Conservation (phyloP, 2,888 invertebrate species). For the Phengaris alcon region DNA sequence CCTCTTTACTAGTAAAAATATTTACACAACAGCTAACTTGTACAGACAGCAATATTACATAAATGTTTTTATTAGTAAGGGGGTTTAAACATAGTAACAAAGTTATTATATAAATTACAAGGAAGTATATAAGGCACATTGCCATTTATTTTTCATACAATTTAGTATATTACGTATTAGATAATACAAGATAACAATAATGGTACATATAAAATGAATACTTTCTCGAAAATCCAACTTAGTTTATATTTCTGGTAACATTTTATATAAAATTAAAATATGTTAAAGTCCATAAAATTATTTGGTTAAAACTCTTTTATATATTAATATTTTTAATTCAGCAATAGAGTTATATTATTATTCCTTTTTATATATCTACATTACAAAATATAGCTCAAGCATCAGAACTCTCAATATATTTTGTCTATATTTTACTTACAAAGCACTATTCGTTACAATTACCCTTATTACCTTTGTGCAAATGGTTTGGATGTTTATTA, state of each 20-base stretch:
- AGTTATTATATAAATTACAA: no score
- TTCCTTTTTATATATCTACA: background rate
- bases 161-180: background rate
- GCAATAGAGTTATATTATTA: background rate
- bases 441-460: conserved; percentile 14
- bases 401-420: background rate
- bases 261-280: background rate
- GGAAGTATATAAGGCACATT: background rate
- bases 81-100: no score
- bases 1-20: no score
- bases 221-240: background rate
- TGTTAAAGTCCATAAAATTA: background rate
- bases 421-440: background rate
- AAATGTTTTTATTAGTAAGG: no score
- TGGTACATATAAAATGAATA: background rate
- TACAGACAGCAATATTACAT: no score
- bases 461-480: conserved; percentile 5
- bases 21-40: no score
- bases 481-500: conserved; percentile 2
- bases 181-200: background rate
- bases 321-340: background rate
- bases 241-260: no score
- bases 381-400: conserved; percentile 26
- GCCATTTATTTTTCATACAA: background rate
- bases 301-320: background rate